These are phyloP conservation scores for Zygogramma bicolorata DNA, from an alignment of 2,888 invertebrate species.

Conservation along the genomic window DNA sequence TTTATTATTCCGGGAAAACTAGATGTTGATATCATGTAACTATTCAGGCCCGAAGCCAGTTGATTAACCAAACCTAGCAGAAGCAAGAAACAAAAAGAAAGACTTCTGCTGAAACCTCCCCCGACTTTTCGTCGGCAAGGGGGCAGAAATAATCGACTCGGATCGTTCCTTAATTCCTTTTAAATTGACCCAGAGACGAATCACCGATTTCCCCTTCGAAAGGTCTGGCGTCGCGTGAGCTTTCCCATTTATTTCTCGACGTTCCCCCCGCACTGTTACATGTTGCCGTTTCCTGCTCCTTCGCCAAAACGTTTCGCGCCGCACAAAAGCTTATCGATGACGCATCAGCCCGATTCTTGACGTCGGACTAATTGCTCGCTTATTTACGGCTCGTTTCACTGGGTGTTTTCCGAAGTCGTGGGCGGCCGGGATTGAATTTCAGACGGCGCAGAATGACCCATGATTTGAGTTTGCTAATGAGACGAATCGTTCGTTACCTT, in stretches of 20 bases:
- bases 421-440: background rate
- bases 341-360: conserved; percentile 17
- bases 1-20: too few relatives aligned
- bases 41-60: too few relatives aligned
- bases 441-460: background rate
- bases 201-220: conserved; percentile 11
- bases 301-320: conserved; percentile 14
- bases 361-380: background rate
- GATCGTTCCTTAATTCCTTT: conserved; percentile 45
- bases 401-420: background rate
- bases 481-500: background rate
- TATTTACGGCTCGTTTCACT: conserved; percentile 1
- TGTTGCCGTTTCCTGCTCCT: conserved; percentile 29
- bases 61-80: too few relatives aligned
- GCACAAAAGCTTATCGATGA: conserved; percentile 26
- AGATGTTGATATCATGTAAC: too few relatives aligned
- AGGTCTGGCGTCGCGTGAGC: conserved; percentile 17
- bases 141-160: conserved; percentile 35
- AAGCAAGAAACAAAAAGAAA: background rate
- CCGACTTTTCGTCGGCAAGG: background rate
- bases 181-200: conserved; percentile 41
- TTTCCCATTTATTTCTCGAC: conserved; percentile 27
- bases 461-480: background rate
- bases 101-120: too few relatives aligned
- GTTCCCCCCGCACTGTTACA: conserved; percentile 22